Percentiles rank a stretch among this genome's conserved stretches.
Conservation (phyloP, 2,113 vertebrate genomes). For the Chloropsis cyanopogon region DNA sequence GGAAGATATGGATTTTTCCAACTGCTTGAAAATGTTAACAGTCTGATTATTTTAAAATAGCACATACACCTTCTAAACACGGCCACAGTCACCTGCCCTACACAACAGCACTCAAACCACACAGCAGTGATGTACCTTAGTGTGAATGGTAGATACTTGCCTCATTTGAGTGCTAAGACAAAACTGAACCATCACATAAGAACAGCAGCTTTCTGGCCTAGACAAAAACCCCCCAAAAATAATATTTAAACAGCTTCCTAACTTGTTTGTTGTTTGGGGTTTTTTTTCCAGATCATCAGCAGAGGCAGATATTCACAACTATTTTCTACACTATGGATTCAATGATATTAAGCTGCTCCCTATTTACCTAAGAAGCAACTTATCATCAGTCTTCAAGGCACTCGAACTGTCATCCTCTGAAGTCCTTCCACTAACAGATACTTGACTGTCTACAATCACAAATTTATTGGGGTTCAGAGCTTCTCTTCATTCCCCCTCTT, state of each 20-base stretch:
- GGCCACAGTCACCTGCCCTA: neutral
- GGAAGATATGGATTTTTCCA: neutral
- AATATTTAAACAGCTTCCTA: neutral
- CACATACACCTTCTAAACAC: neutral
- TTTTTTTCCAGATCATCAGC: neutral
- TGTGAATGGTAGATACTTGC: neutral
- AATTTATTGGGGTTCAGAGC: neutral
- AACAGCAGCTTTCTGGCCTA: neutral
- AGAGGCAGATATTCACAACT: neutral
- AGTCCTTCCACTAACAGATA: neutral
- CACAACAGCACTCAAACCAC: neutral
- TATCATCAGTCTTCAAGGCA: neutral
- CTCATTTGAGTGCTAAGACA: neutral
- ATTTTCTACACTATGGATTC: neutral
- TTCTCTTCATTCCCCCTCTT: neutral
- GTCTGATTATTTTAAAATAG: neutral
- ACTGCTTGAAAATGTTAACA: neutral
- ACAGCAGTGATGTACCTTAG: neutral
- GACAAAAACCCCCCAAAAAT: neutral
- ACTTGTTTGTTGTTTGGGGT: neutral
- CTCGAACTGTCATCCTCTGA: neutral
- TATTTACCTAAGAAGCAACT: neutral
- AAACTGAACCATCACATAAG: neutral
- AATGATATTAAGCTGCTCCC: neutral
- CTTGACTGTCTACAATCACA: neutral